Evolutionary conservation across 2,797 vertebrate species (phyloP).

Genomic region (Anguilla megastoma): DNA sequence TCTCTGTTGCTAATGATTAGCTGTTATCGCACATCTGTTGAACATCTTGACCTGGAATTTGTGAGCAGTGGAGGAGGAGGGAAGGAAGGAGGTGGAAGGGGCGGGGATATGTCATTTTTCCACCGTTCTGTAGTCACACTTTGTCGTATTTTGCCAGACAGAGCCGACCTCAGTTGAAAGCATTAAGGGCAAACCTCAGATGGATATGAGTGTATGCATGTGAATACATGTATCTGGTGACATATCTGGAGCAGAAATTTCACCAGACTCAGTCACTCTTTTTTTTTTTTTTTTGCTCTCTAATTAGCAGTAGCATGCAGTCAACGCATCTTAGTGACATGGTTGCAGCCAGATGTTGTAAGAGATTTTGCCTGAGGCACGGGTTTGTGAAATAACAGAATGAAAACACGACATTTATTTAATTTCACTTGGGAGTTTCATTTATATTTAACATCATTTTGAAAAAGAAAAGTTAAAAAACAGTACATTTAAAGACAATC

Average conservation of each 20-base stretch:
- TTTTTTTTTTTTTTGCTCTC: conserved; percentile 52
- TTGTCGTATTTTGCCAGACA: not conserved
- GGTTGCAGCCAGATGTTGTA: conserved; percentile 70
- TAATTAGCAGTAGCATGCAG: conserved; percentile 73
- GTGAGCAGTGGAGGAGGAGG: conserved; percentile 17
- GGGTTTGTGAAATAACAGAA: conserved; percentile 71
- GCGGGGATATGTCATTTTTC: conserved; percentile 16
- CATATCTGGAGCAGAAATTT: conserved; percentile 41
- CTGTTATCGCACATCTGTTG: conserved; percentile 17
- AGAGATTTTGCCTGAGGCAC: conserved; percentile 64
- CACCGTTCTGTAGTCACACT: not conserved
- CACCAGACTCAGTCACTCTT: conserved; percentile 18
- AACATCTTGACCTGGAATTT: conserved; percentile 13
- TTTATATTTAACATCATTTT: conserved; percentile 50
- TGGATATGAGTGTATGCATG: conserved; percentile 38
- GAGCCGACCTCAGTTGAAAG: conserved; percentile 21
- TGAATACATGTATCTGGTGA: conserved; percentile 16
- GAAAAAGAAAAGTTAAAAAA: not conserved
- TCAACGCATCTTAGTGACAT: conserved; percentile 66
- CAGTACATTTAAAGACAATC: not conserved
- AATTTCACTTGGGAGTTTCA: conserved; percentile 55
- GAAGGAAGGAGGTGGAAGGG: conserved; percentile 27
- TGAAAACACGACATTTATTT: conserved; percentile 65
- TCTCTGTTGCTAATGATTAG: conserved; percentile 15
- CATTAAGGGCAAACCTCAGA: conserved; percentile 28